A percentile compares a stretch with the other conserved stretches of the same genome.
These are phyloP conservation scores for Fratercula arctica DNA, from an alignment of 2,797 vertebrate species.

Conservation along the genomic window DNA sequence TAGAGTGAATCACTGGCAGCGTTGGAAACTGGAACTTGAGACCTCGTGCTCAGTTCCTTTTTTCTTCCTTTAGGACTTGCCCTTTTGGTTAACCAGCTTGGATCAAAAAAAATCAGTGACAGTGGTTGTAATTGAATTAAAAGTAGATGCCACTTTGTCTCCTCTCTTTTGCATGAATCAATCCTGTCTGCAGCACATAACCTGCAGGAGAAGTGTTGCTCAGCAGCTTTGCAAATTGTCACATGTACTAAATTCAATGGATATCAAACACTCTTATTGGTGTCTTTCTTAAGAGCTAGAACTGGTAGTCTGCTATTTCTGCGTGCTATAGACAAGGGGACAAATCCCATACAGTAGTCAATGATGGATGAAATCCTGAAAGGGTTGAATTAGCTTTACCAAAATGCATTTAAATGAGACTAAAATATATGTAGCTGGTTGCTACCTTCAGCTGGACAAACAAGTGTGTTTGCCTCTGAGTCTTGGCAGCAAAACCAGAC, in stretches of 20 bases:
- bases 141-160: not conserved
- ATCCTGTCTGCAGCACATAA: not conserved
- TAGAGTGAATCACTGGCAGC: not conserved
- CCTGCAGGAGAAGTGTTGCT: not conserved
- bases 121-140: not conserved
- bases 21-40: not conserved
- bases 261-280: not conserved
- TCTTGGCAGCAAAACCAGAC: not conserved
- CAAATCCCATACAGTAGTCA: not conserved
- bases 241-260: not conserved
- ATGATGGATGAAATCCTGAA: not conserved
- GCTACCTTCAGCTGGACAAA: not conserved
- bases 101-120: accelerated
- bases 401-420: not conserved
- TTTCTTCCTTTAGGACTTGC: not conserved
- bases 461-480: accelerated
- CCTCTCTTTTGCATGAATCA: not conserved
- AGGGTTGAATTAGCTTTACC: not conserved
- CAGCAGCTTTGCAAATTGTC: not conserved
- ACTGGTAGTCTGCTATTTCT: not conserved
- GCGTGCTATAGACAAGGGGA: not conserved
- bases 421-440: not conserved
- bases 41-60: not conserved
- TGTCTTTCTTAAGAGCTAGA: not conserved
- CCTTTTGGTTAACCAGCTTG: not conserved